Base-by-base conservation (phyloP, 2,888 invertebrate species). In the Volucella inflata region DNA sequence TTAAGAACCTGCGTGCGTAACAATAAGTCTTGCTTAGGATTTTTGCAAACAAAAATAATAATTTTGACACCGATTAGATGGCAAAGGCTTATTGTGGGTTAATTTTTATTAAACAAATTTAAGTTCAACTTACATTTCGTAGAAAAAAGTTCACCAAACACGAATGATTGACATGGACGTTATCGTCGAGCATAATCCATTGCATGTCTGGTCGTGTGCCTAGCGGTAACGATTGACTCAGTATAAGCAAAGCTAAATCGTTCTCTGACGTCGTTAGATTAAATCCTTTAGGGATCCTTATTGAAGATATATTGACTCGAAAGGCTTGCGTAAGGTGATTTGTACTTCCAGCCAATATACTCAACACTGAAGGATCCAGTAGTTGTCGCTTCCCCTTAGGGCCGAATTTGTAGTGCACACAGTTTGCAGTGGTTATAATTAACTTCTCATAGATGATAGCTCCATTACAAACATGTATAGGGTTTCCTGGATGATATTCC, bases 161-260 rank as follows among this genome's bases (percentile, higher is more conserved):
- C 11, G 83, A 78, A n/a, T 78, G 80, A 17, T 88, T 87, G 6
- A 84, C 60, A 21, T 76, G 64, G 10, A 72, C 74, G 17, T 87
- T 87, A 67, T 89, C 89, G 53, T 88, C 89, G 67, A 89, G 68
- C 59, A 89, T 88, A 67, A 89, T 89, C 89, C 89, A 89, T 74
- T 83, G 80, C n/a, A 89, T 88, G 57, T 89, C 89, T 0, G 79
- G 70, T 50, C 89, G 78, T 38, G 40, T 70, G n/a, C 87, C 87
- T 57, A 89, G 55, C 3, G 89, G 89, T 30, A 89, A 80, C 8
- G 88, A 80, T n/a, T 81, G 65, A 21, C 81, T 87, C 55, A 89
- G 68, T 14, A 87, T 88, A 40, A 90, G 53, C 21, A 90, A 8
- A 3, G 89, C 89, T 14, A 90, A 65, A 79, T 90, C 89, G 79